These are phyloP conservation scores for Eulemur mongoz DNA, from an alignment of 2,797 vertebrate genomes.

Conservation along the genomic window DNA sequence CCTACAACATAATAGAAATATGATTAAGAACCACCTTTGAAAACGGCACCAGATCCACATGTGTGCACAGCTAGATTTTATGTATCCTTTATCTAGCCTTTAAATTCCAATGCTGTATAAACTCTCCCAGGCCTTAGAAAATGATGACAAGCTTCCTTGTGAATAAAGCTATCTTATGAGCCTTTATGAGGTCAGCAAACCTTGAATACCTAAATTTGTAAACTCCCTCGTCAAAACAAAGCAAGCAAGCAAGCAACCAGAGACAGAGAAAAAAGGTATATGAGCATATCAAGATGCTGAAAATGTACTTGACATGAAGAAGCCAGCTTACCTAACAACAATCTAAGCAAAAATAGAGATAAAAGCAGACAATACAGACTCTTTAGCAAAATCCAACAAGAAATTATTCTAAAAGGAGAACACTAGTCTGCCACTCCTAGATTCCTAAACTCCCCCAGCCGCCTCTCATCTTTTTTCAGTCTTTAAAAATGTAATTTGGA, in stretches of 20 bases:
- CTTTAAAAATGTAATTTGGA: constrained; percentile 34
- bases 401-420: neutral
- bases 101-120: neutral
- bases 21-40: neutral
- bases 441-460: neutral
- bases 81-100: neutral
- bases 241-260: neutral
- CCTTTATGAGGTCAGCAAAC: neutral
- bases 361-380: neutral
- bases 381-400: neutral
- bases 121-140: neutral
- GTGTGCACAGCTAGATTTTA: constrained; percentile 17
- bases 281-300: neutral
- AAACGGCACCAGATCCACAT: constrained; percentile 7
- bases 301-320: neutral
- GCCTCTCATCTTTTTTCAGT: neutral
- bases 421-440: neutral
- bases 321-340: neutral
- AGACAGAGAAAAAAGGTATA: neutral
- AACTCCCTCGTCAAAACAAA: neutral
- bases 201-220: neutral
- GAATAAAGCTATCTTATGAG: neutral
- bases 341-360: constrained; percentile 7
- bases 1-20: neutral
- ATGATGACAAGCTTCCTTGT: neutral